Percentiles rank a stretch among this genome's conserved stretches.
These are phyloP conservation scores for Falco novaeseelandiae DNA, from an alignment of 2,797 vertebrate species.

Conservation along the genomic window DNA sequence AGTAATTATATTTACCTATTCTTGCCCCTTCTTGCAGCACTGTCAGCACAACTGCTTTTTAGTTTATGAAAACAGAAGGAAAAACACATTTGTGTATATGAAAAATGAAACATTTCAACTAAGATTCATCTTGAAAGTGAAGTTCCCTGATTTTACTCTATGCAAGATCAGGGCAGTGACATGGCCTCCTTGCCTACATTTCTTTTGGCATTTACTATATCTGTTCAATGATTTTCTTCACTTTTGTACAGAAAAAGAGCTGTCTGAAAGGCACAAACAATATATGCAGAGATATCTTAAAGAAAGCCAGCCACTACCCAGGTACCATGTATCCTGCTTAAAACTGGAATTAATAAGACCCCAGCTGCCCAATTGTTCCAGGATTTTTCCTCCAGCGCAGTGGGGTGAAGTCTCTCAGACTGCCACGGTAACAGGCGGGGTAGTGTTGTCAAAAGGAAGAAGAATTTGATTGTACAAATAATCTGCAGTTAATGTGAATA, in stretches of 20 bases:
- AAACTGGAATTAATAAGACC: background rate
- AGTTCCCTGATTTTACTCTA: background rate
- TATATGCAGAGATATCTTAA: background rate
- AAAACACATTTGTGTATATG: constrained; percentile 16
- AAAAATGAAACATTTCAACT: background rate
- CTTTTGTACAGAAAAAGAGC: background rate
- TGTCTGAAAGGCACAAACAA: background rate
- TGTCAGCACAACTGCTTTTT: background rate
- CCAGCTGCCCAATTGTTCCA: background rate
- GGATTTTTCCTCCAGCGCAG: background rate
- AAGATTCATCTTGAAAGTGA: background rate
- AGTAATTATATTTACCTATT: constrained; percentile 54
- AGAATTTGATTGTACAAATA: background rate
- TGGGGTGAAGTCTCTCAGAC: background rate
- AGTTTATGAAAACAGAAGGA: constrained; percentile 4
- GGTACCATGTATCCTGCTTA: background rate
- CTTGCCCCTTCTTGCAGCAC: background rate
- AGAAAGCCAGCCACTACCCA: background rate
- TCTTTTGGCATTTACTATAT: background rate
- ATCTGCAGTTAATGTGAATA: constrained; percentile 1
- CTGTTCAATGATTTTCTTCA: background rate
- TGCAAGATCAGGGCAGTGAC: background rate
- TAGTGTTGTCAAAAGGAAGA: background rate
- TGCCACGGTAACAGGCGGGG: background rate
- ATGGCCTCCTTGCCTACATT: background rate